A percentile compares a stretch with the other conserved stretches of the same genome.
phyloP scores from a whole-genome alignment of 2,797 vertebrate genomes.

The Poecilia wingei region DNA sequence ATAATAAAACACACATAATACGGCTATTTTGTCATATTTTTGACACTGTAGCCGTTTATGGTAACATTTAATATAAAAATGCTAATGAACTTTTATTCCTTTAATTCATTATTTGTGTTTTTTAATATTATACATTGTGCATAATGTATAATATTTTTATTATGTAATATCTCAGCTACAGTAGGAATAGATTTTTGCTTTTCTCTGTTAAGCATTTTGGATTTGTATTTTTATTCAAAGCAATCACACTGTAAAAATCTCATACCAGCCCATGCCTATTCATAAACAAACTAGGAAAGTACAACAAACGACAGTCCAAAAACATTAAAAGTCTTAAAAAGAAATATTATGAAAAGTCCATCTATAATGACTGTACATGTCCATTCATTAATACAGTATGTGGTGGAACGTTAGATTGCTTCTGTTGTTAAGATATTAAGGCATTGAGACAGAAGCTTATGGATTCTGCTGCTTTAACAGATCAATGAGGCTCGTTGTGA shows the following conservation, averaged over 20 bases:
- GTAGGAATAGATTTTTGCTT: background rate
- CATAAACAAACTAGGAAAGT: slow-evolving; percentile 38
- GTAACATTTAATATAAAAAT: background rate
- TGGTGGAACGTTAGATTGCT: slow-evolving; percentile 35
- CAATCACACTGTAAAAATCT: background rate
- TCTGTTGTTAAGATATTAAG: slow-evolving; percentile 66
- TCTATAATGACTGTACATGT: slow-evolving; percentile 53
- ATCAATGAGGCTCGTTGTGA: slow-evolving; percentile 48
- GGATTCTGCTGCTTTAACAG: slow-evolving; percentile 36
- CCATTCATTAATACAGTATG: slow-evolving; percentile 49
- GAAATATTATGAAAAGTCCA: slow-evolving; percentile 57
- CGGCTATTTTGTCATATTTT: background rate
- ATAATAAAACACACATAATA: background rate
- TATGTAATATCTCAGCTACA: background rate
- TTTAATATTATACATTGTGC: background rate
- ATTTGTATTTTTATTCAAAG: no score
- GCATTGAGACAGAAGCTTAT: slow-evolving; percentile 53
- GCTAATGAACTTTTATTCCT: background rate
- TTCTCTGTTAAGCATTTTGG: background rate
- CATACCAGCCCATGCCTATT: slow-evolving; percentile 19
- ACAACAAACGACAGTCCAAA: slow-evolving; percentile 53
- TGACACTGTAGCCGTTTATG: background rate
- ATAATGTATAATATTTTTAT: background rate
- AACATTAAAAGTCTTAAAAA: slow-evolving; percentile 49
- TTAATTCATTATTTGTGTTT: background rate